Evolutionary conservation across 2,888 invertebrate species (phyloP).

Genomic region (Epiblema foenella): DNA sequence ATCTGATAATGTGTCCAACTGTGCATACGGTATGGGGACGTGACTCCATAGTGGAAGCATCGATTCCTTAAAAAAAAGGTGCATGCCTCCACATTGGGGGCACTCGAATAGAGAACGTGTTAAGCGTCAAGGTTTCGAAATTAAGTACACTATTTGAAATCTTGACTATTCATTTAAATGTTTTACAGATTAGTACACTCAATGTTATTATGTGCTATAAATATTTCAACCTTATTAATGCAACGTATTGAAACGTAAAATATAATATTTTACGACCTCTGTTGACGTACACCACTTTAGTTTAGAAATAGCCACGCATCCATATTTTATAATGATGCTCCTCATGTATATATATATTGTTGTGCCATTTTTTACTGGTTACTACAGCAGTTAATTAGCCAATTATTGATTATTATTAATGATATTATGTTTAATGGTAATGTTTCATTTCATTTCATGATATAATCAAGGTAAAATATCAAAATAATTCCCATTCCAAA

Average conservation of each 20-base stretch:
- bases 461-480: too few species aligned
- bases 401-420: not conserved
- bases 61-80: too few species aligned
- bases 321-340: conserved; percentile 1
- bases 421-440: too few species aligned
- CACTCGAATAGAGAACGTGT: too few species aligned
- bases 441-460: too few species aligned
- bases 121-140: not conserved
- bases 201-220: not conserved
- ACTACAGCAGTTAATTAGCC: not conserved
- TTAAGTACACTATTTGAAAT: not conserved
- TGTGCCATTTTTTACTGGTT: not conserved
- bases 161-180: not conserved
- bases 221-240: not conserved
- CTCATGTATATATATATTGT: not conserved
- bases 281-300: conserved; percentile 36
- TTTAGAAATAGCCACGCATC: conserved; percentile 45
- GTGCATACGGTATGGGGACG: too few species aligned
- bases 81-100: too few species aligned
- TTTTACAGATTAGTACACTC: not conserved
- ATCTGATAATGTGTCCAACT: too few species aligned
- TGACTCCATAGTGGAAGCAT: too few species aligned
- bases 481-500: not conserved
- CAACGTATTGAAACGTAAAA: conserved; percentile 15
- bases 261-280: conserved; percentile 30